Evolutionary conservation across 2,888 invertebrate species (phyloP), one percentile per base, ranked within the genome.

Genomic region (Apoda limacodes): DNA sequence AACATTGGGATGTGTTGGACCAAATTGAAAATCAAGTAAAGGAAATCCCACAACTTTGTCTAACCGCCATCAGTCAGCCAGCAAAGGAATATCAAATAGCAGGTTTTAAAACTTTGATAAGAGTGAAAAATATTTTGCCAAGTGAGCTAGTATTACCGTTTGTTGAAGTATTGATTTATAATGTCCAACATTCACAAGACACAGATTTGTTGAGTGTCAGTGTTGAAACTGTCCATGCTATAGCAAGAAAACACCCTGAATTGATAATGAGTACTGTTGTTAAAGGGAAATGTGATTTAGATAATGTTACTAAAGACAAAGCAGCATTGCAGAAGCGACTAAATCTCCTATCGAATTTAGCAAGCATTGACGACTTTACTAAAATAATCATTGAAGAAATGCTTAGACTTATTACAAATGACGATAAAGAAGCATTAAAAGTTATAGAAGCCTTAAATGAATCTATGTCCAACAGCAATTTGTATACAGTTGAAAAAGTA

Each of bases 191-290:
- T 35, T 65, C 69, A 9, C 61, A 64, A 35, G 67, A 76, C 7
- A 56, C 64, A 30, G 63, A 70, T n/a, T 45, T 84, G 9, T 61
- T 82, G 11, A 59, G 55, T 30, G 53, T 72, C 0, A 70, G 83
- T 37, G 65, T 84, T 2, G 57, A 67, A 43, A 76, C 83, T 12
- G 61, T 87, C n/a, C 74, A 82, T 39, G 60, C 64, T 17, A 80
- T 85, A 32, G 82, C 83, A 1, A 59, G 60, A 35, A 66, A 70
- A 34, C 83, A 84, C 60, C 82, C 84, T 0, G 66, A 74, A 42
- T 50, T 56, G 65, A 85, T 82, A 45, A 88, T 60, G 81, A 66
- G 48, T 40, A 51, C 68, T 19, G 65, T 83, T 3, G 66, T 86
- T 2, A 67, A 68, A 55, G 70, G 76, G 2, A 75, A 75, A 37